Base-by-base conservation (phyloP, 2,888 invertebrate species). In the Bhutanitis thaidina region DNA sequence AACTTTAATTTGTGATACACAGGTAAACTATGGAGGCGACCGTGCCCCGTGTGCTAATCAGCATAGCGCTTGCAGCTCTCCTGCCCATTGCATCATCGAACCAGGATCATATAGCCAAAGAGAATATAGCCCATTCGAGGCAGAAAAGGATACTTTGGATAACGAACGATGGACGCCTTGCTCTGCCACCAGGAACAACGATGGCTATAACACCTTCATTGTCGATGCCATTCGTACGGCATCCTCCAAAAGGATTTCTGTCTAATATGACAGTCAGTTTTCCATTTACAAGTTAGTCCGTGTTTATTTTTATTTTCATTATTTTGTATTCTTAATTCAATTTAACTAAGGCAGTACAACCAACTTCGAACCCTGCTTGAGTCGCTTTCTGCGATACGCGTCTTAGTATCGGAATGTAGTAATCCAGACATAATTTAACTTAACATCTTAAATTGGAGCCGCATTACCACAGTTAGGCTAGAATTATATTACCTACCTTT, bases 131-230 rank as follows among this genome's bases (percentile, higher is more conserved):
- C 32, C 95, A 95, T 80, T 94, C 94, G 35, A 90, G 96, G 55
- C 94, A 94, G 74, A 96, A 96, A 75, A 92, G 96, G 68, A 90
- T 96, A 62, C 88, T 96, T 37, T 96, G 96, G 96, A 92, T 96
- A 57, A 96, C 96, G 8, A 94, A 95, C 58, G 96, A 96, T 74
- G 96, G 96, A 1, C 90, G 96, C 5, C 80, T 96, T 65, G 96
- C 96, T 0, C 73, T 96, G 59, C 96, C 96, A 1, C 96, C 96
- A 0, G 96, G 96, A 37, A 96, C 96, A 0, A 90, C 94, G 1
- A 90, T 96, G 81, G 91, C 94, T 20, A 94, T 96, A 60, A 92
- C 95, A 3, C 96, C 96, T 8, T 95, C 96, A 4, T 77, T 96
- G 38, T 93, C 95, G 4, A 86, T 96, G 88, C 96, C 96, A 8